Evolutionary conservation across 2,888 invertebrate genomes (phyloP), one percentile per base, ranked within the genome.

Genomic region (Stenichneumon culpator): DNA sequence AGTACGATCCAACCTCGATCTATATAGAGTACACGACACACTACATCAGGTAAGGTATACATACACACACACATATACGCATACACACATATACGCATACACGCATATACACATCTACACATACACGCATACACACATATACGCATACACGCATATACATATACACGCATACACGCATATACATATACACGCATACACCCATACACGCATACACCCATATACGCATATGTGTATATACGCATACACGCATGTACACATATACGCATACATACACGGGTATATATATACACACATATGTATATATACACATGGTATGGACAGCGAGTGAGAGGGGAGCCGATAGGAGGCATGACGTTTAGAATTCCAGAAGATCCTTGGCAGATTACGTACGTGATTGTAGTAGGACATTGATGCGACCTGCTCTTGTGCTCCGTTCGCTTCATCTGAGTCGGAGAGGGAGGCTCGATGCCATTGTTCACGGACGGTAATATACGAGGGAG

Each of bases 371-470:
- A 91, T 90, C 90, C 91, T 88, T 79, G 75, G 83, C 80, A 90
- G 91, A 91, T 92, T 91, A 91, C 89, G 88, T 87, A 89, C 88
- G 89, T 90, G 91, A 92, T 91, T 91, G 90, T 91, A 39, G 80
- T 81, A 88, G 87, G 89, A 87, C 88, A 84, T 86, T 89, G 87
- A 88, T 88, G 88, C 89, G 88, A 86, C 87, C 75, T 80, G 77
- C 52, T 77, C 80, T 14, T 65, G 67, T 73, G 60, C 75, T 36
- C 54, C 11, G 57, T 54, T 60, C 16, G 14, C 16, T 16, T 7
- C 44, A 6, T 36, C 6, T 32, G 39, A 65, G 72, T 52, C 73
- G 32, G 50, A 60, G 36, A 39, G 22, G 22, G 57, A 57, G 47
- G 70, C 50, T 39, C n/a, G 52, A 54, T 73, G 87, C 87, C 87